Evolutionary conservation across 2,797 vertebrate genomes (phyloP).

Genomic region (Trematomus bernacchii): DNA sequence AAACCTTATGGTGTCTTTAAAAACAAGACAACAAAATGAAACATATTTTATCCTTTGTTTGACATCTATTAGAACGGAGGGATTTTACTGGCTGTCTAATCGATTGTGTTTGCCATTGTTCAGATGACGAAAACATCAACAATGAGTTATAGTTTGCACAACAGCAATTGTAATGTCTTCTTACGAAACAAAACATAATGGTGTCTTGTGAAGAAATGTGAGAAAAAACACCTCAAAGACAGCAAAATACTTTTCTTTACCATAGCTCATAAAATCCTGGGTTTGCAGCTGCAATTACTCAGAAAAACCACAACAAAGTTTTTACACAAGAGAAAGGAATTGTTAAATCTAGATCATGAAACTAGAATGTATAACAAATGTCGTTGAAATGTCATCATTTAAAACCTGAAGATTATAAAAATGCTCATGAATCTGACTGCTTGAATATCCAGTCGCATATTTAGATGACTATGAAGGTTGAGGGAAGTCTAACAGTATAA

Average conservation of each 20-base stretch:
- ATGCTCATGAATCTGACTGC: neutral
- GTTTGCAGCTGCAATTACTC: neutral
- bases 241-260: neutral
- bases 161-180: neutral
- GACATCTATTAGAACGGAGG: neutral
- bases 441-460: neutral
- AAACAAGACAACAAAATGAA: no score
- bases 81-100: neutral
- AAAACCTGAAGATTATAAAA: neutral
- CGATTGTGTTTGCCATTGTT: neutral
- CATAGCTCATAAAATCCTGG: neutral
- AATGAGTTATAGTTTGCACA: neutral
- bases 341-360: no score
- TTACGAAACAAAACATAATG: neutral
- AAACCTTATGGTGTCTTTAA: no score
- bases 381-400: neutral
- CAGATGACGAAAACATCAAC: neutral
- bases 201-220: neutral
- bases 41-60: no score
- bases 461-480: slow-evolving; percentile 6
- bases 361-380: no score
- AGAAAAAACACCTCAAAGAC: neutral
- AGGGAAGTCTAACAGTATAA: neutral
- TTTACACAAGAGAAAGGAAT: no score
- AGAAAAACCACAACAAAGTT: neutral